These are phyloP conservation scores for Zenarchopterus dispar DNA, from an alignment of 2,797 vertebrate genomes.

Conservation along the genomic window DNA sequence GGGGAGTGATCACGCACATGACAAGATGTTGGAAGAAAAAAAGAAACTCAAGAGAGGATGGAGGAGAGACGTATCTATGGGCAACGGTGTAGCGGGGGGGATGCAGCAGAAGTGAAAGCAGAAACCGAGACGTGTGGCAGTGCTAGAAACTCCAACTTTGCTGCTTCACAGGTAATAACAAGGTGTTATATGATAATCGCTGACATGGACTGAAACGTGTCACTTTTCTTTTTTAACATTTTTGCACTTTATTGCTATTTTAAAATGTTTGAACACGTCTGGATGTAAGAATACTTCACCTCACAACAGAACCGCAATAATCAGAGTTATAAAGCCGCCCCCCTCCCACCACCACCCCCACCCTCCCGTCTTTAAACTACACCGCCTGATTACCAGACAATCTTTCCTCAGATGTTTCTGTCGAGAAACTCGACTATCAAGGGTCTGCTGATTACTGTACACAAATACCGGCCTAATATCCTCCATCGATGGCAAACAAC, in stretches of 20 bases:
- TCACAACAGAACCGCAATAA: conserved; percentile 17
- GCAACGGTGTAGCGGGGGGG: conserved; percentile 2
- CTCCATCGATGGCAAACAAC: conserved; percentile 72
- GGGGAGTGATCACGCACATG: conserved; percentile 60
- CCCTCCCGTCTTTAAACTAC: conserved; percentile 45
- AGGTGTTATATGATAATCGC: conserved; percentile 48
- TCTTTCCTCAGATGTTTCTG: conserved; percentile 62
- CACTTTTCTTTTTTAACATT: background rate
- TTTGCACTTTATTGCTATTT: background rate
- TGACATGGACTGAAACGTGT: conserved; percentile 31
- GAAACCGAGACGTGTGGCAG: background rate
- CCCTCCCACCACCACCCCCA: background rate
- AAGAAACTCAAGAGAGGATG: conserved; percentile 29
- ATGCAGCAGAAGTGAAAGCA: conserved; percentile 12
- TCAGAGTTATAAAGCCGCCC: conserved; percentile 39
- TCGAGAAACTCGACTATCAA: conserved; percentile 61
- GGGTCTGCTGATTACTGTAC: conserved; percentile 73
- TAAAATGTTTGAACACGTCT: conserved; percentile 2
- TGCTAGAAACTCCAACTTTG: conserved; percentile 26
- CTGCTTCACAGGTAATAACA: conserved; percentile 55
- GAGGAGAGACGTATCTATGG: conserved; percentile 17
- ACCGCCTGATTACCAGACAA: conserved; percentile 71
- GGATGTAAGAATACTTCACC: conserved; percentile 7
- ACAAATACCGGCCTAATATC: conserved; percentile 78
- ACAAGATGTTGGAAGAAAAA: conserved; percentile 34